Percentiles rank a stretch among this genome's conserved stretches.
Evolutionary conservation across 2,888 invertebrate species (phyloP).

Genomic region (Cheilosia grossa): DNA sequence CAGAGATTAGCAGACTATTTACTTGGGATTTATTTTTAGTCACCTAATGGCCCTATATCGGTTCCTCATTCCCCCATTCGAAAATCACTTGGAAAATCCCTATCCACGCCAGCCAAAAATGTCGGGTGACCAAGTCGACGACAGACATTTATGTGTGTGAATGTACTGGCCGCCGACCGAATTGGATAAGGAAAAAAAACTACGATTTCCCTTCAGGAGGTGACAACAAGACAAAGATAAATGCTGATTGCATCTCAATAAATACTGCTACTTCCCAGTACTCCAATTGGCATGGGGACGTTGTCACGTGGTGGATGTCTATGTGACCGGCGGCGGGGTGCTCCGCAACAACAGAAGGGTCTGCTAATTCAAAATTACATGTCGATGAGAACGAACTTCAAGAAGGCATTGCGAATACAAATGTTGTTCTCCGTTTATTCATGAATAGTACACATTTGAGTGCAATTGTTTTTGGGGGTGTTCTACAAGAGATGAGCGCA

Average conservation of each 20-base stretch:
- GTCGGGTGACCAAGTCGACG: conserved; percentile 59
- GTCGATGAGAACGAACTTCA: conserved; percentile 15
- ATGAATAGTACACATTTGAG: not conserved
- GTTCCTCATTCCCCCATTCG: conserved; percentile 61
- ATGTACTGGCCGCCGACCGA: conserved; percentile 28
- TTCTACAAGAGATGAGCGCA: conserved; percentile 6
- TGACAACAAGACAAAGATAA: conserved; percentile 65
- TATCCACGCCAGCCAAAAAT: conserved; percentile 43
- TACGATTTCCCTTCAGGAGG: conserved; percentile 22
- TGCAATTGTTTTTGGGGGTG: conserved; percentile 20
- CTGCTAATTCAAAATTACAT: conserved; percentile 68
- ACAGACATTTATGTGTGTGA: conserved; percentile 26
- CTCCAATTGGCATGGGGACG: conserved; percentile 35
- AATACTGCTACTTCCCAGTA: conserved; percentile 6
- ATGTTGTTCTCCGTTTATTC: not conserved
- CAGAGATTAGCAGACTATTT: conserved; percentile 67
- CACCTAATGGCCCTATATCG: conserved; percentile 23
- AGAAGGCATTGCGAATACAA: conserved; percentile 9
- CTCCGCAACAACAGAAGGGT: not conserved
- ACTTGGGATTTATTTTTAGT: conserved; percentile 66
- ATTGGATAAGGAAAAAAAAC: conserved; percentile 46
- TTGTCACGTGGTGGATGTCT: not conserved
- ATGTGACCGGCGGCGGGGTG: not conserved
- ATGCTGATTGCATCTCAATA: conserved; percentile 70
- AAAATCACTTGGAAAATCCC: conserved; percentile 6